Evolutionary conservation across 2,113 vertebrate genomes (phyloP).

Genomic region (Benthochromis sp.): DNA sequence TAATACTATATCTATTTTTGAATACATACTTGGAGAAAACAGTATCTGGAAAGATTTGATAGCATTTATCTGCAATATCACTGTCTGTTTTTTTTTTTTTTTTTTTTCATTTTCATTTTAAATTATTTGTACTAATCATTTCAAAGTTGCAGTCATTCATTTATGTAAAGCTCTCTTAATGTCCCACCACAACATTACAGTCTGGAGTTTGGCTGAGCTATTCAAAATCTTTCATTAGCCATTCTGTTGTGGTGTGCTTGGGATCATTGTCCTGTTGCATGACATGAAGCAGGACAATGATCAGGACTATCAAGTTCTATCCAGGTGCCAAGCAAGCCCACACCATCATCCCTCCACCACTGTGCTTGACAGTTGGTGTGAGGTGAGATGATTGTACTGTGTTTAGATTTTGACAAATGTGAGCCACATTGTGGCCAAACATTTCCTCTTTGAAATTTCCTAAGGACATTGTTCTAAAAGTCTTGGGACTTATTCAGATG

Average conservation of each 20-base stretch:
- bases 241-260: not conserved
- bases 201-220: not conserved
- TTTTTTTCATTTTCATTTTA: not conserved
- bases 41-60: not conserved
- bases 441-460: not conserved
- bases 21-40: not conserved
- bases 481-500: not conserved
- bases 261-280: not conserved
- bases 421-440: not conserved
- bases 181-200: not conserved
- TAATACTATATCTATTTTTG: not conserved
- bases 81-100: accelerated
- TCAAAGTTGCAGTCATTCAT: not conserved
- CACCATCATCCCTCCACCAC: not conserved
- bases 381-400: not conserved
- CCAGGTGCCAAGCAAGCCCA: not conserved
- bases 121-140: not conserved
- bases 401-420: not conserved
- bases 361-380: not conserved
- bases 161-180: not conserved
- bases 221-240: not conserved
- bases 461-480: not conserved
- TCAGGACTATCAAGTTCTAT: not conserved
- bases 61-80: not conserved
- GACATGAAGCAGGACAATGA: not conserved